Evolutionary conservation across 2,113 vertebrate species (phyloP).

Genomic region (Bubalus kerabau): DNA sequence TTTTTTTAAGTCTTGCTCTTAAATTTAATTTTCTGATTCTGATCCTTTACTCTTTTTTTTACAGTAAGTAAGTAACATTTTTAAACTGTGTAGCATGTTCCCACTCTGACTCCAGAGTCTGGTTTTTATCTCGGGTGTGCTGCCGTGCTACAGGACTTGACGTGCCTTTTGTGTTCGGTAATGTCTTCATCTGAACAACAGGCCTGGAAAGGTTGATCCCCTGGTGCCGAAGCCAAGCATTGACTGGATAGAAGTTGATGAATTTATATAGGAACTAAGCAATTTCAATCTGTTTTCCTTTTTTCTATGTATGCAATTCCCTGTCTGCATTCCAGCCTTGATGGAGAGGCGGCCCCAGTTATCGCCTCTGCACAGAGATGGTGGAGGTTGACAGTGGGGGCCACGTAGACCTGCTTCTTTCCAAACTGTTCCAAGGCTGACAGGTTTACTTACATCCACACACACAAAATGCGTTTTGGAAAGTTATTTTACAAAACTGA

Average conservation of each 20-base stretch:
- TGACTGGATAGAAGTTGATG: not conserved
- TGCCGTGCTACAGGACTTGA: not conserved
- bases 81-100: constrained; percentile 13
- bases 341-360: not conserved
- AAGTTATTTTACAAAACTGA: not conserved
- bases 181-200: constrained; percentile 36
- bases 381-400: not conserved
- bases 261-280: constrained; percentile 3
- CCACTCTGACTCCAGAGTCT: constrained; percentile 10
- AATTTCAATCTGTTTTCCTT: not conserved
- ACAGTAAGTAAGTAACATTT: not conserved
- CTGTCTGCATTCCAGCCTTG: not conserved
- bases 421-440: not conserved
- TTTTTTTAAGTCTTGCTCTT: not conserved
- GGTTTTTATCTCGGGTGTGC: constrained; percentile 31
- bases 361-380: not conserved
- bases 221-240: not conserved
- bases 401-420: not conserved
- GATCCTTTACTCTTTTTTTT: not conserved
- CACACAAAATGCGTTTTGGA: not conserved
- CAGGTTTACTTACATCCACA: too few species aligned
- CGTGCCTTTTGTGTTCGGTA: constrained; percentile 3
- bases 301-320: not conserved
- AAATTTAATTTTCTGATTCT: constrained; percentile 16
- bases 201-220: not conserved